phyloP scores from a whole-genome alignment of 2,113 vertebrate genomes.

The Apodemus sylvaticus region DNA sequence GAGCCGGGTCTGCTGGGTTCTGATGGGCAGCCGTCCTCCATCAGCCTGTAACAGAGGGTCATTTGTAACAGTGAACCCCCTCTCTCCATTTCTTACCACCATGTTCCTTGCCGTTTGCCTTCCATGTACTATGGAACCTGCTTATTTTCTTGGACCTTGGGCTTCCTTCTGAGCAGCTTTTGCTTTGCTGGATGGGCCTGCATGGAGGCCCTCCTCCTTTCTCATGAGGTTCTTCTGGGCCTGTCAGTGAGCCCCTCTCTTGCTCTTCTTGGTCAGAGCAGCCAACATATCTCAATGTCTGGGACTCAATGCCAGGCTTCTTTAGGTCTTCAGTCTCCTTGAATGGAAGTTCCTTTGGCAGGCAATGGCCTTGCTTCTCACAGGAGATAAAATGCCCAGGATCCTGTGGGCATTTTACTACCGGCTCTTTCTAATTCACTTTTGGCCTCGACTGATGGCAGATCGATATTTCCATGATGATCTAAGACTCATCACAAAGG shows the following conservation, averaged over 20 bases:
- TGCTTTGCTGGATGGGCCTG: neutral
- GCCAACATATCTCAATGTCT: neutral
- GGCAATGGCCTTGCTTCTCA: neutral
- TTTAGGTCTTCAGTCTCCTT: neutral
- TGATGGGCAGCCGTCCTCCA: too few species aligned
- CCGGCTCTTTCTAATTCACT: slow-evolving; percentile 8
- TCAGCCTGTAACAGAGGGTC: too few species aligned
- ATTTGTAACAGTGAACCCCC: neutral
- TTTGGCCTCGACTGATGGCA: neutral
- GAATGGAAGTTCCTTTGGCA: neutral
- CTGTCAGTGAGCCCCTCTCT: neutral
- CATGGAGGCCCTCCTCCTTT: neutral
- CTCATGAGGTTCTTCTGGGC: neutral
- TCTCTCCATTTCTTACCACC: neutral
- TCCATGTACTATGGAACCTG: neutral
- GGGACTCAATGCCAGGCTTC: neutral
- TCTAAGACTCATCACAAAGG: neutral
- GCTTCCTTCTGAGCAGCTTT: neutral
- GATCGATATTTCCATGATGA: neutral
- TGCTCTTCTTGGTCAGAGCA: neutral
- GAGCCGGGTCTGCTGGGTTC: neutral
- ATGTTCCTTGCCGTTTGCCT: neutral
- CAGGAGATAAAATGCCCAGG: too few species aligned
- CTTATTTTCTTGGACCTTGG: slow-evolving; percentile 10
- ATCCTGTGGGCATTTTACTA: neutral